Evolutionary conservation across 2,113 vertebrate species (phyloP), one percentile per base, ranked within the genome.

Genomic region (Brachyistius frenatus): DNA sequence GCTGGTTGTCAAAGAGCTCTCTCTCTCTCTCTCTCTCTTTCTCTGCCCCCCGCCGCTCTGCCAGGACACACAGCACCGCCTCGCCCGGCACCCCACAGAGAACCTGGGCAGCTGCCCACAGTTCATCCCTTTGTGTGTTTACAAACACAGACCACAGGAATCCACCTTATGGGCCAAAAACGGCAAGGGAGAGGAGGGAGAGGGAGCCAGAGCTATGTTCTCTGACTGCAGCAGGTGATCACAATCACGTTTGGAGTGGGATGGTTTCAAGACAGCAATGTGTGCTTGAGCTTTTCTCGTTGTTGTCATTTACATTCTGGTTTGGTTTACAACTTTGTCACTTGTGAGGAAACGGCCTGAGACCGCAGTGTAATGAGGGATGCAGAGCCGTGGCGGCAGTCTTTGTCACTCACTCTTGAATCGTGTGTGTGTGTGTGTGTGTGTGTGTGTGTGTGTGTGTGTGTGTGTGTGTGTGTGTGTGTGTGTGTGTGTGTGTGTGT

Each of bases 101-200:
- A 74, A 71, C 50, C 81, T 31, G 56, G 71, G 58, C 85, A 78
- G 69, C 74, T n/a, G 55, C 78, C 44, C 8, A 44, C 73, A 47
- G 33, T 66, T 82, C 70, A 80, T 81, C 76, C 81, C 69, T 76
- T 70, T 23, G 15, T 14, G 3, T 91, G 84, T 92, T 91, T 91
- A 87, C 86, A 83, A 93, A 90, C 86, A 88, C 63, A 52, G 37
- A 76, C 90, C 84, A 36, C 90, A 91, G 81, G 90, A 93, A 93
- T 92, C 85, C 80, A 83, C 72, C 81, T 79, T 80, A 69, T 35
- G 81, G 60, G 85, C 87, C 89, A 86, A 66, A 70, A 77, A 54
- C 46, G 16, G 72, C 44, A 5, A 41, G 35, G 13, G 37, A 60
- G 63, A 73, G 50, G 30, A 50, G 60, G 46, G 60, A 23, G 44